Percentiles rank a stretch among this genome's conserved stretches.
These are phyloP conservation scores for Aplidium turbinatum DNA, from an alignment of 23 tunicate species.

Conservation along the genomic window DNA sequence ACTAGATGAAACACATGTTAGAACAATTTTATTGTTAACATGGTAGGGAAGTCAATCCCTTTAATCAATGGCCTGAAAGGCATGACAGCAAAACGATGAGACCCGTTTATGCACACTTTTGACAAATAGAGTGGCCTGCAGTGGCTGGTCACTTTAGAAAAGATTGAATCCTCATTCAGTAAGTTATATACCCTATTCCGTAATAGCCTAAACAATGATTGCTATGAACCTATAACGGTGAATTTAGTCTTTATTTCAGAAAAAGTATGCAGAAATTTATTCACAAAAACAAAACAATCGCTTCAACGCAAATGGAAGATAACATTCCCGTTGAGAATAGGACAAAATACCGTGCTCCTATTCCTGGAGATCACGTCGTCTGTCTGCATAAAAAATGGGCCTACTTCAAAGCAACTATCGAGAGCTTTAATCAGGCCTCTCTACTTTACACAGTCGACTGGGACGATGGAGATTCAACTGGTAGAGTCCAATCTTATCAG, in stretches of 20 bases:
- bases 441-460: slow-evolving; percentile 75
- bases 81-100: too few species aligned
- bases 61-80: too few species aligned
- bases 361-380: slow-evolving; percentile 83
- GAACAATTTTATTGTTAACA: too few species aligned
- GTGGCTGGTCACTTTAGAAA: too few species aligned
- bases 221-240: background rate
- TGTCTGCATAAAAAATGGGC: slow-evolving; percentile 86
- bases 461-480: slow-evolving; percentile 85
- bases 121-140: too few species aligned
- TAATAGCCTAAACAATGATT: too few species aligned
- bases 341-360: slow-evolving; percentile 62
- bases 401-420: slow-evolving; percentile 77
- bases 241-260: too few species aligned
- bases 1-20: too few species aligned
- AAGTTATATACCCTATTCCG: too few species aligned
- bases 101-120: too few species aligned
- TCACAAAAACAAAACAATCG: background rate
- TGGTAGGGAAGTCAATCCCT: too few species aligned
- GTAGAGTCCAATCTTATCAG: slow-evolving; percentile 78
- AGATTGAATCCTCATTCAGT: too few species aligned
- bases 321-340: background rate
- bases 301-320: background rate
- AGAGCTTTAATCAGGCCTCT: slow-evolving; percentile 40
- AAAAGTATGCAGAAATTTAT: slow-evolving; percentile 7